These are phyloP conservation scores for Synanthedon formicaeformis DNA, from an alignment of 2,888 invertebrate species.

Conservation along the genomic window DNA sequence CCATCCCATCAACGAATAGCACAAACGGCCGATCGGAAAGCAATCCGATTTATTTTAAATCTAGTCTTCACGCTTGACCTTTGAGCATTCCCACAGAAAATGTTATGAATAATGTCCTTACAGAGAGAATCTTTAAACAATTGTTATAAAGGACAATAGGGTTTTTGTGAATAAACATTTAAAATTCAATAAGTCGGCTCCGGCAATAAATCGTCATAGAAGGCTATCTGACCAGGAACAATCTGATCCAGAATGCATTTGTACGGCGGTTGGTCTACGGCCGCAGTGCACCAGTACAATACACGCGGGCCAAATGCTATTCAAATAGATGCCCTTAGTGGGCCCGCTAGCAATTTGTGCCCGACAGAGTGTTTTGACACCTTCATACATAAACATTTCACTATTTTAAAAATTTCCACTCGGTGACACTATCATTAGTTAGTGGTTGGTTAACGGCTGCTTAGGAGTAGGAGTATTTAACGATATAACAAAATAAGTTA, in stretches of 20 bases:
- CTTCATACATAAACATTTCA: slow-evolving; percentile 60
- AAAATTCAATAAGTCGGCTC: slow-evolving; percentile 57
- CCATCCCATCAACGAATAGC: slow-evolving; percentile 8
- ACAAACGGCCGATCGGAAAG: slow-evolving; percentile 26
- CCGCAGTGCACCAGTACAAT: slow-evolving; percentile 29
- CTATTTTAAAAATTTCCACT: slow-evolving; percentile 25
- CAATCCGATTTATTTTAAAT: slow-evolving; percentile 28
- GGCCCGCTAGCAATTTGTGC: slow-evolving; percentile 54
- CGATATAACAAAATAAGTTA: too few relatives aligned
- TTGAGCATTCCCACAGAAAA: slow-evolving; percentile 18
- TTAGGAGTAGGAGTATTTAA: too few relatives aligned
- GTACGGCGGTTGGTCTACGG: slow-evolving; percentile 17
- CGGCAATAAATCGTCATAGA: slow-evolving; percentile 63
- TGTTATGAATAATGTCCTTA: slow-evolving; percentile 17
- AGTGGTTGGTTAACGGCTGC: not conserved
- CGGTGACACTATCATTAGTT: slow-evolving; percentile 5
- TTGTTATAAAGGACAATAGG: slow-evolving; percentile 11
- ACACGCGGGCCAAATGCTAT: slow-evolving; percentile 36
- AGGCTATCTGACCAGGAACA: slow-evolving; percentile 61
- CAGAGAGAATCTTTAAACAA: slow-evolving; percentile 9
- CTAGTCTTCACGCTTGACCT: slow-evolving; percentile 17
- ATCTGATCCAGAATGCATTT: slow-evolving; percentile 52
- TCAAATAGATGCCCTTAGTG: slow-evolving; percentile 58
- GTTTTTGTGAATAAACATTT: slow-evolving; percentile 40
- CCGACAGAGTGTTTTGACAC: slow-evolving; percentile 56